Conservation (phyloP, 2,888 invertebrate species). For the Gisinianus flammeolus region DNA sequence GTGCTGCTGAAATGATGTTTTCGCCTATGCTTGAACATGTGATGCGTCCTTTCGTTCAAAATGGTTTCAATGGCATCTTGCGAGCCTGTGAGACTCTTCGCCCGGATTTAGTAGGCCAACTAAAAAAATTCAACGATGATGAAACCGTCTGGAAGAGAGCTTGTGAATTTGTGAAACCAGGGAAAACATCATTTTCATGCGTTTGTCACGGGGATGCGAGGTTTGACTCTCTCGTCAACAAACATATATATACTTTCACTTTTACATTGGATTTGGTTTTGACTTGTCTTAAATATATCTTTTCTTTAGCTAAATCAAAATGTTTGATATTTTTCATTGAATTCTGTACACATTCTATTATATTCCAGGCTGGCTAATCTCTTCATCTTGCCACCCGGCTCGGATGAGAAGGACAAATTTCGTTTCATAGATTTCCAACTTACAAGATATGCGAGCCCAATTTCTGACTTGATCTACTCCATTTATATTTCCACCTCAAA, state of each 20-base stretch:
- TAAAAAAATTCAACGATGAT: conserved; percentile 49
- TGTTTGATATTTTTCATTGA: too few species aligned
- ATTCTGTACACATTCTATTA: not conserved
- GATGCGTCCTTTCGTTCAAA: conserved; percentile 40
- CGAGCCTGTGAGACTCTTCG: conserved; percentile 48
- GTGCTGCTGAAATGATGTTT: conserved; percentile 49
- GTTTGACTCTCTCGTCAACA: too few species aligned
- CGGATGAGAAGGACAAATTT: conserved; percentile 16
- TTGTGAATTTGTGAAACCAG: conserved; percentile 45
- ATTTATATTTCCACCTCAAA: conserved; percentile 67
- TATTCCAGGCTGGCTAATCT: not conserved
- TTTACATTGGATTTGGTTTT: too few species aligned
- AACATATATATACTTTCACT: too few species aligned
- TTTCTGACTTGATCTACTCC: conserved; percentile 69
- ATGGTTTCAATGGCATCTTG: conserved; percentile 49
- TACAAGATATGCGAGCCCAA: conserved; percentile 70
- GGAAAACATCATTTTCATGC: conserved; percentile 49
- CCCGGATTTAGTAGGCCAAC: conserved; percentile 46
- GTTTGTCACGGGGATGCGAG: conserved; percentile 55
- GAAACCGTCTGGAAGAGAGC: conserved; percentile 49
- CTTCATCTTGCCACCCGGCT: not conserved
- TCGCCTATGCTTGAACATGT: conserved; percentile 39
- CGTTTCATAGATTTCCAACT: conserved; percentile 74
- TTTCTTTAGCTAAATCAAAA: conserved; percentile 15
- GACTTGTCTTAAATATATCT: conserved; percentile 56